Evolutionary conservation across 2,113 vertebrate genomes (phyloP).

Genomic region (Pteropus alecto): DNA sequence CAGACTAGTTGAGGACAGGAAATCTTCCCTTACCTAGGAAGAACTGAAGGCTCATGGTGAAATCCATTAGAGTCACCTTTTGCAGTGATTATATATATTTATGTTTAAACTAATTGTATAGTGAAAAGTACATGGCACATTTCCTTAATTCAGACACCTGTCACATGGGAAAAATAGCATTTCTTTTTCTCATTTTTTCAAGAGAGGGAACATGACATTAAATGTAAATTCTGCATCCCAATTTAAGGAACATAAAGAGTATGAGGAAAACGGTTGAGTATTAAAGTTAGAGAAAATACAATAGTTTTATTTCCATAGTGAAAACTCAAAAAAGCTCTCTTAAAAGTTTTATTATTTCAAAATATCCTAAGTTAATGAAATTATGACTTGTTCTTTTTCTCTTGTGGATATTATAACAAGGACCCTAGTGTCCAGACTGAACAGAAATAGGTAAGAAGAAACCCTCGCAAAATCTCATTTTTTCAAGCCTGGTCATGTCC

Average conservation of each 20-base stretch:
- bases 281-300: neutral
- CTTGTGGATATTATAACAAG: neutral
- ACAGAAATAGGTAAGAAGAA: neutral
- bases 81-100: neutral
- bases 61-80: neutral
- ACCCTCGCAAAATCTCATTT: neutral
- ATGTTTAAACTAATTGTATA: neutral
- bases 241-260: neutral
- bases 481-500: neutral
- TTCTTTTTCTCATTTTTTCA: neutral
- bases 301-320: neutral
- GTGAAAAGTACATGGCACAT: neutral
- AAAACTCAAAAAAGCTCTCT: neutral
- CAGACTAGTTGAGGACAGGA: neutral
- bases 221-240: neutral
- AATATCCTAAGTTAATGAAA: slow-evolving; percentile 25
- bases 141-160: neutral
- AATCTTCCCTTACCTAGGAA: neutral
- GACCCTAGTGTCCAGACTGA: neutral
- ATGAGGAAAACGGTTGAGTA: neutral
- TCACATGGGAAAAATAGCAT: neutral
- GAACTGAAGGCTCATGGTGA: neutral
- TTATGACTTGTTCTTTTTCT: slow-evolving; percentile 47
- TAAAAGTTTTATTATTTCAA: slow-evolving; percentile 10
- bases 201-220: neutral